These are phyloP conservation scores for Tetramorium parvispinum DNA, from an alignment of 1,140 invertebrate species.

Conservation along the genomic window DNA sequence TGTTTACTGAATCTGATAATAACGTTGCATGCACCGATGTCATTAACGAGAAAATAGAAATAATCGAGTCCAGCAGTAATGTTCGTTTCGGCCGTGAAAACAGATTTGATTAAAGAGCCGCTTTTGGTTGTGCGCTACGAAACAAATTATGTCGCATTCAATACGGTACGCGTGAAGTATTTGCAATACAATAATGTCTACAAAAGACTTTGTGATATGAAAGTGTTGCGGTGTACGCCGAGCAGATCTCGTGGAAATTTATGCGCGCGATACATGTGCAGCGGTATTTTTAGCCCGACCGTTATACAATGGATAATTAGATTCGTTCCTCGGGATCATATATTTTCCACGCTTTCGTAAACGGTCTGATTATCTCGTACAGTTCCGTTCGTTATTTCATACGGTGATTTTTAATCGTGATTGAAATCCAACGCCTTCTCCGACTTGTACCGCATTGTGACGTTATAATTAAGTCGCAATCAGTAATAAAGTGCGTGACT, in stretches of 20 bases:
- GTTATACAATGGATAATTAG: conserved; percentile 37
- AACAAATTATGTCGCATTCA: background rate
- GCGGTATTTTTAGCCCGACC: conserved; percentile 26
- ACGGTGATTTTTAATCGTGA: conserved; percentile 11
- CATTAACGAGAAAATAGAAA: conserved; percentile 32
- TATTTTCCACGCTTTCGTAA: conserved; percentile 47
- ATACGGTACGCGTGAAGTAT: background rate
- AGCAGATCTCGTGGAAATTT: background rate
- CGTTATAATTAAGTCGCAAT: conserved; percentile 34
- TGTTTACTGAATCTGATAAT: conserved; percentile 53
- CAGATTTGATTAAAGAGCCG: conserved; percentile 17
- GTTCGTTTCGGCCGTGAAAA: background rate
- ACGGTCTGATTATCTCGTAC: conserved; percentile 37
- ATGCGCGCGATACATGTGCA: background rate
- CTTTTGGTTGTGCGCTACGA: background rate
- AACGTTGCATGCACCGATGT: background rate
- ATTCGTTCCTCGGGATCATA: conserved; percentile 16
- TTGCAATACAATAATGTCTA: conserved; percentile 1
- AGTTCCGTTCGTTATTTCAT: conserved; percentile 27
- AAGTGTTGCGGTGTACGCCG: background rate
- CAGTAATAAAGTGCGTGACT: background rate
- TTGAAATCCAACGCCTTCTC: conserved; percentile 1
- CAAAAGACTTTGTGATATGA: background rate
- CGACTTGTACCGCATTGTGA: background rate
- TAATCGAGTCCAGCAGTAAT: background rate